Conservation (phyloP, 1,140 invertebrate species). For the Drosophila ananassae region DNA sequence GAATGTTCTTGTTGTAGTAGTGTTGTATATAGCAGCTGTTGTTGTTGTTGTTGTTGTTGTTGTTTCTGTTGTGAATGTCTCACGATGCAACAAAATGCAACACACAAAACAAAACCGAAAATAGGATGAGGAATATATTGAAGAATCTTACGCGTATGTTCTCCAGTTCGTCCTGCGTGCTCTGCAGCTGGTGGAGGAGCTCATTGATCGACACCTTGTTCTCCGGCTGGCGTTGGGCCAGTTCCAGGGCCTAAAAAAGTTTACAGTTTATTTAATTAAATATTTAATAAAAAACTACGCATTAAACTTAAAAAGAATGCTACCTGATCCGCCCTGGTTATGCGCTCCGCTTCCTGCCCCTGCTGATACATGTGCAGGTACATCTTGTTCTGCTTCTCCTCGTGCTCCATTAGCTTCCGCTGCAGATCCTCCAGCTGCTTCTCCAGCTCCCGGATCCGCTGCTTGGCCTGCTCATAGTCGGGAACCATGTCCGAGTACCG, state of each 20-base stretch:
- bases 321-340: slow-evolving; percentile 88
- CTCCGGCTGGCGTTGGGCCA: slow-evolving; percentile 86
- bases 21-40: slow-evolving; percentile 29
- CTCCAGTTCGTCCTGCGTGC: slow-evolving; percentile 92
- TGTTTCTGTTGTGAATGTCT: slow-evolving; percentile 21
- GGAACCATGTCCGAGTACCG: slow-evolving; percentile 89
- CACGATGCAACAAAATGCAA: slow-evolving; percentile 84
- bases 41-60: slow-evolving; percentile 13
- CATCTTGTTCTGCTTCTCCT: slow-evolving; percentile 90
- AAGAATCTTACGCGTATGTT: slow-evolving; percentile 90
- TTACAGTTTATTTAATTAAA: not conserved
- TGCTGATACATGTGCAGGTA: slow-evolving; percentile 93
- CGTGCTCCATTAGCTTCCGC: slow-evolving; percentile 88
- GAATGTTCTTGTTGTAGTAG: slow-evolving; percentile 35
- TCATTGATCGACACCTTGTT: slow-evolving; percentile 90
- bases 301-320: not conserved
- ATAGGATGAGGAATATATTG: slow-evolving; percentile 82
- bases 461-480: slow-evolving; percentile 88
- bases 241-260: slow-evolving; percentile 86
- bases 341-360: slow-evolving; percentile 90
- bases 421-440: slow-evolving; percentile 88
- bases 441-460: slow-evolving; percentile 88
- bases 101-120: slow-evolving; percentile 83
- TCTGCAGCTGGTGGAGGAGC: slow-evolving; percentile 90
- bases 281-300: not conserved